Evolutionary conservation across 2,888 invertebrate genomes (phyloP).

Genomic region (Tubulanus polymorphus): DNA sequence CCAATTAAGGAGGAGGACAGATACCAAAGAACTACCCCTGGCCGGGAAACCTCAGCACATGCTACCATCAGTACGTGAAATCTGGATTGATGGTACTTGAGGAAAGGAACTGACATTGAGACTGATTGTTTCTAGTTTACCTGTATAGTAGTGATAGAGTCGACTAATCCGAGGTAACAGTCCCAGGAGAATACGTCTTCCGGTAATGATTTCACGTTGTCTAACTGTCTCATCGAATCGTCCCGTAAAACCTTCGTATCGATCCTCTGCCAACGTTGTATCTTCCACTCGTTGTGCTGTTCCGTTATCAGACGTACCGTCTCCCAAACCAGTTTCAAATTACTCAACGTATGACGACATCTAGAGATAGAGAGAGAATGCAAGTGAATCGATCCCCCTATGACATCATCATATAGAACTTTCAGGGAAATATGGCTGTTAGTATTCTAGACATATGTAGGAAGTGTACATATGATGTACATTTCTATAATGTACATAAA

Average conservation of each 20-base stretch:
- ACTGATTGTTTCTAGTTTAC: conserved; percentile 23
- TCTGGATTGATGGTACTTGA: too few species aligned
- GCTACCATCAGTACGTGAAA: too few species aligned
- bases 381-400: too few species aligned
- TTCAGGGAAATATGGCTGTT: too few species aligned
- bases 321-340: conserved; percentile 50
- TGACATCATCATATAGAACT: too few species aligned
- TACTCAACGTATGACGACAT: conserved; percentile 44
- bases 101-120: neutral
- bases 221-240: conserved; percentile 47
- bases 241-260: conserved; percentile 46
- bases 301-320: conserved; percentile 46
- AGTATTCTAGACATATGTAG: too few species aligned
- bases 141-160: conserved; percentile 46
- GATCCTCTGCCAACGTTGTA: conserved; percentile 52
- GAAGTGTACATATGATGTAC: too few species aligned
- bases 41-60: too few species aligned
- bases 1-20: too few species aligned
- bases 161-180: conserved; percentile 46
- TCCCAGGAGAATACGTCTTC: conserved; percentile 50
- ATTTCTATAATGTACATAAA: too few species aligned
- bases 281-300: conserved; percentile 50
- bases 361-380: conserved; percentile 26
- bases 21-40: too few species aligned
- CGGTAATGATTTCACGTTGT: conserved; percentile 42